These are phyloP conservation scores for Mus spicilegus DNA, from an alignment of 2,113 vertebrate species.

Conservation along the genomic window DNA sequence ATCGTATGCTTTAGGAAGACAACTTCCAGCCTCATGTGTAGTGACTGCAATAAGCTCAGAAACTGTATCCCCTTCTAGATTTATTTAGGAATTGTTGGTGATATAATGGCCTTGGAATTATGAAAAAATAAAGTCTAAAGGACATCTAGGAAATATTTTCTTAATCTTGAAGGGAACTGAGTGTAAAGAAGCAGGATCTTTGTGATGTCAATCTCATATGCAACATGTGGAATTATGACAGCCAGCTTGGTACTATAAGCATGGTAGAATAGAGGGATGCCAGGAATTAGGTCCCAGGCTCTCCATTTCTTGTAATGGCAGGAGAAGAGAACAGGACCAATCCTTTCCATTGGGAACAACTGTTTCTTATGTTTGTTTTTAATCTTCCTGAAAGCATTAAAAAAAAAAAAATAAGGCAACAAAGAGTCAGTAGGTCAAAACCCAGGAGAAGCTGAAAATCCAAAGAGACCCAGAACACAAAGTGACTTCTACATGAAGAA, in stretches of 20 bases:
- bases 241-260: not conserved
- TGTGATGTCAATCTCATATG: not conserved
- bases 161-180: slow-evolving; percentile 3
- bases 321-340: not conserved
- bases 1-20: not conserved
- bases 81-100: slow-evolving; percentile 33
- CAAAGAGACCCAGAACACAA: slow-evolving; percentile 32
- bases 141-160: slow-evolving; percentile 22
- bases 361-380: not conserved
- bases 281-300: not conserved
- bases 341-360: not conserved
- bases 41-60: slow-evolving; percentile 34
- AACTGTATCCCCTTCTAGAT: not conserved
- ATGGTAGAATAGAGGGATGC: not conserved
- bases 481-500: not conserved
- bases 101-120: slow-evolving; percentile 34
- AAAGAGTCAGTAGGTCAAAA: slow-evolving; percentile 48
- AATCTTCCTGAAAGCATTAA: slow-evolving; percentile 24
- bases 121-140: not conserved
- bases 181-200: not conserved
- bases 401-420: slow-evolving; percentile 38
- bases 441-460: slow-evolving; percentile 15
- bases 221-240: not conserved
- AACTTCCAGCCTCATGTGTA: not conserved
- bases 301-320: not conserved